phyloP scores from a whole-genome alignment of 2,113 vertebrate species.

The Ranitomeya imitator region DNA sequence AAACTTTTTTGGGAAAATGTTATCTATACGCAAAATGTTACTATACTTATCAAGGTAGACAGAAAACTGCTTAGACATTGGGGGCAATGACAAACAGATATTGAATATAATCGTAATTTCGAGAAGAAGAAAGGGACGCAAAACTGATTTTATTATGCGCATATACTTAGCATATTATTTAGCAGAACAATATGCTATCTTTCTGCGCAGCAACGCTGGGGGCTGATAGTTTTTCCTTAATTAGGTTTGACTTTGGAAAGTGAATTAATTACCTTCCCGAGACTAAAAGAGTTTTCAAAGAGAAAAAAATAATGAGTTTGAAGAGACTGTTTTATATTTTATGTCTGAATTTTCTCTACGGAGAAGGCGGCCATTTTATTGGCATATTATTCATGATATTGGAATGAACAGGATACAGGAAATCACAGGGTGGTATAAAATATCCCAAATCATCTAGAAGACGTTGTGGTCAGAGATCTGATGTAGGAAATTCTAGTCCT shows the following conservation, averaged over 20 bases:
- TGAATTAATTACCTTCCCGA: conserved; percentile 40
- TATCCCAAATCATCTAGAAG: too few species aligned
- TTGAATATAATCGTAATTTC: conserved; percentile 11
- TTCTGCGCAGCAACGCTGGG: background rate
- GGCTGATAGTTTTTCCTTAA: conserved; percentile 47
- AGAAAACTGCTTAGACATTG: background rate
- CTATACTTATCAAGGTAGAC: background rate
- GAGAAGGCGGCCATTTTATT: background rate
- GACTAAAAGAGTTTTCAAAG: conserved; percentile 11
- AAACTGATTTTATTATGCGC: conserved; percentile 28
- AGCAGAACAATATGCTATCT: conserved; percentile 30
- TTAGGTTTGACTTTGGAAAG: conserved; percentile 40
- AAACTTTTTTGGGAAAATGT: too few species aligned
- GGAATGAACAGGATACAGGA: background rate
- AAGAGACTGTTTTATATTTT: conserved; percentile 5
- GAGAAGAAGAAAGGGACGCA: background rate
- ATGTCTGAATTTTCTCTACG: background rate
- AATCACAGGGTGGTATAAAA: too few species aligned
- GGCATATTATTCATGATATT: background rate
- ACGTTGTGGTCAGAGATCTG: too few species aligned
- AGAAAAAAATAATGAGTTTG: conserved; percentile 27
- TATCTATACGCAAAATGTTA: too few species aligned
- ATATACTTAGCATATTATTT: conserved; percentile 28
- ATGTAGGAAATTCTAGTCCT: too few species aligned
- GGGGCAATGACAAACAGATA: background rate